Evolutionary conservation across 2,113 vertebrate genomes (phyloP), one percentile per base, ranked within the genome.

Genomic region (Naja naja): DNA sequence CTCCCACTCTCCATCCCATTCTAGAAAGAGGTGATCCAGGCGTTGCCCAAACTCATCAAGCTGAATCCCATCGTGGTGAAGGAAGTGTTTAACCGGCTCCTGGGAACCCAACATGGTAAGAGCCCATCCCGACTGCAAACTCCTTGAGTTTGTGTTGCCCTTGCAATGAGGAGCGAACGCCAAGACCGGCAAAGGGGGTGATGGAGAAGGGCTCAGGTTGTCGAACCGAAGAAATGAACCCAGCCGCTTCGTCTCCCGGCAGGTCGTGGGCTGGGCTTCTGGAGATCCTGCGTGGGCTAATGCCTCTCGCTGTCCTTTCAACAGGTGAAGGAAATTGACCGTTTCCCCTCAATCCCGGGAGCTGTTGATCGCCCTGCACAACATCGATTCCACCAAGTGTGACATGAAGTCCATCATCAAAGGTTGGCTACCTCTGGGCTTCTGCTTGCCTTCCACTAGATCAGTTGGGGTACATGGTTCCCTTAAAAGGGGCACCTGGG

Each of bases 371-470:
- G 97, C 99, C 0, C 95, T 99, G 3, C 99, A 99, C 98, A 99
- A 99, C 97, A 99, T 99, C 0, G 98, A 99, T 96, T 98, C 99
- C 0, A 97, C 96, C 90, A 99, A 99, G 96, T 99, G 99, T 16
- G 99, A 99, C 95, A 99, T 99, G 99, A 99, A 99, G 85, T 99
- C 99, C 10, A 99, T 99, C 96, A 99, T 99, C 91, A 99, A 99
- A 98, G 99, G 99, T 99, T 94, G 96, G 43, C 22, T 64, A 30
- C 85, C 34, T 53, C 7, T 25, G 12, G 16, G 30, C 34, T 2
- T 10, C 34, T 12, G 49, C 25, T 7, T 23, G 43, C 30, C 39
- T 45, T 45, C 20, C 60, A 0, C 64, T 53, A 5, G 10, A 11
- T 14, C 22, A 23, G 45, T 20, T 74, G n/a, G 45, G 30, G 5